Percentiles rank a stretch among this genome's conserved stretches.
These are phyloP conservation scores for Prionace glauca DNA, from an alignment of 2,797 vertebrate genomes.

Conservation along the genomic window DNA sequence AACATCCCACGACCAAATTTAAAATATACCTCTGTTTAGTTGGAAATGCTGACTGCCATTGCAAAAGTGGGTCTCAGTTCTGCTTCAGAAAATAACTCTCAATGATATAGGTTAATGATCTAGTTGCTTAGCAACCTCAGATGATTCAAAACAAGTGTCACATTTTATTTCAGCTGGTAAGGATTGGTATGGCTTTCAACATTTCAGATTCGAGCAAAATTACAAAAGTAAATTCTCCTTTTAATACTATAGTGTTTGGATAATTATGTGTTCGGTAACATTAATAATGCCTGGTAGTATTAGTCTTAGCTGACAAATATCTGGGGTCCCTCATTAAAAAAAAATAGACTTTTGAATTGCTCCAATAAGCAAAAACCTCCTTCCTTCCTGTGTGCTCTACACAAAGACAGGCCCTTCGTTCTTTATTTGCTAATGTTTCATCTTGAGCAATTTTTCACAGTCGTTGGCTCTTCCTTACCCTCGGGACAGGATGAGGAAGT, in stretches of 20 bases:
- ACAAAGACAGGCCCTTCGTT: not conserved
- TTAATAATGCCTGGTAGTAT: not conserved
- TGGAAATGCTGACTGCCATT: not conserved
- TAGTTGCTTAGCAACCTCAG: constrained; percentile 3
- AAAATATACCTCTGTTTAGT: not conserved
- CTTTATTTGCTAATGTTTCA: not conserved
- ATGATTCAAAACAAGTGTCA: not conserved
- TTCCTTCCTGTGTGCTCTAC: not conserved
- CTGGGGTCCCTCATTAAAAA: not conserved
- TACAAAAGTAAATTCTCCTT: not conserved
- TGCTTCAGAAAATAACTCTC: not conserved
- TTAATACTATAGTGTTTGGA: not conserved
- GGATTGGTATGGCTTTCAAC: not conserved
- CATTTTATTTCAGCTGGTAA: not conserved
- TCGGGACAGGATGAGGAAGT: not conserved
- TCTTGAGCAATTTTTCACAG: not conserved
- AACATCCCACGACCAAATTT: not conserved
- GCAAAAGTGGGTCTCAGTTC: not conserved
- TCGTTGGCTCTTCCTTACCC: not conserved
- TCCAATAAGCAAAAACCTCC: not conserved
- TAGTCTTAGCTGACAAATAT: not conserved
- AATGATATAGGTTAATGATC: not conserved
- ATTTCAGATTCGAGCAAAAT: not conserved
- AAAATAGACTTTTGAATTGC: not conserved
- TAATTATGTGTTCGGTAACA: not conserved